Conservation (phyloP, 2,797 vertebrate genomes). For the Bufotes viridis region DNA sequence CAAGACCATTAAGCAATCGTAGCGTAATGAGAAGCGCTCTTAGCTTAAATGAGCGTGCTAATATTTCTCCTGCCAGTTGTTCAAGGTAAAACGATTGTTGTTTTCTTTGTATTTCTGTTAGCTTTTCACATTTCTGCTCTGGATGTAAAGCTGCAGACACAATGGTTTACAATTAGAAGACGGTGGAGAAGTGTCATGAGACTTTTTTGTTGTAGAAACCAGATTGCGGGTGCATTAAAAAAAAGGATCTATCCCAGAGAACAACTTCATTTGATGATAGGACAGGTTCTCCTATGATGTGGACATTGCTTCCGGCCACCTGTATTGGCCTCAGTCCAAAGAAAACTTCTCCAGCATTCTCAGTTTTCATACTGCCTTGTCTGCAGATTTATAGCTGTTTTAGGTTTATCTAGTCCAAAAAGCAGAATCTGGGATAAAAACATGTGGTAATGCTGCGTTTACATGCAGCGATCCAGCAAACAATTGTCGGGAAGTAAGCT, state of each 20-base stretch:
- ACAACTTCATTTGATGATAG: neutral
- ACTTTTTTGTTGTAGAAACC: neutral
- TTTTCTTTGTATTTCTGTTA: slow-evolving; percentile 27
- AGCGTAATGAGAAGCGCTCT: slow-evolving; percentile 52
- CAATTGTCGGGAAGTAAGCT: no score
- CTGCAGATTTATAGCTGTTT: no score
- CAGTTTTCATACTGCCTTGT: no score
- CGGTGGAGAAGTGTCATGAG: neutral
- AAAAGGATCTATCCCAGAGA: no score
- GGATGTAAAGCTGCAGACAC: neutral
- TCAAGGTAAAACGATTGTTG: slow-evolving; percentile 38
- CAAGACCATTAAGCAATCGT: slow-evolving; percentile 50
- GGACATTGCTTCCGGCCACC: neutral
- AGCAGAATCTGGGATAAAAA: no score
- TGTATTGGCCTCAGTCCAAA: neutral
- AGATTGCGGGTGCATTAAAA: neutral
- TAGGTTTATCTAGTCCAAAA: no score
- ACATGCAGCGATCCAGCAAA: no score
- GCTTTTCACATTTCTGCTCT: slow-evolving; percentile 9
- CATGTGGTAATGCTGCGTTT: no score
- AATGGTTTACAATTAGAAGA: neutral
- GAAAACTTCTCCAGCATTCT: neutral
- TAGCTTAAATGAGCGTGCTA: slow-evolving; percentile 52
- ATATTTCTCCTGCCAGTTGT: slow-evolving; percentile 56
- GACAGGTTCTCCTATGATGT: neutral